Evolutionary conservation across 2,888 invertebrate species (phyloP).

Genomic region (Lathronympha strigana): DNA sequence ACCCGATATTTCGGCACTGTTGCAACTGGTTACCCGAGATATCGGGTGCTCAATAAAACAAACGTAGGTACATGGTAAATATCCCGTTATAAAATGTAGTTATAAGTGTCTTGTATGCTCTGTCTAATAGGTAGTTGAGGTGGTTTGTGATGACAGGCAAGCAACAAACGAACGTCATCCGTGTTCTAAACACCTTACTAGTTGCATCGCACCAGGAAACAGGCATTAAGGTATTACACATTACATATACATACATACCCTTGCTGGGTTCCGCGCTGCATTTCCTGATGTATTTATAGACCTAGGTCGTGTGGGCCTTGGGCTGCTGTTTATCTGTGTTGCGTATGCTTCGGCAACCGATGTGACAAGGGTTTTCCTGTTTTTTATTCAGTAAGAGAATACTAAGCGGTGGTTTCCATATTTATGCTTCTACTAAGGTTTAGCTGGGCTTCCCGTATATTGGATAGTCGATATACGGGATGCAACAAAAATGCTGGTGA

Average conservation of each 20-base stretch:
- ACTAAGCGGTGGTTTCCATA: slow-evolving; percentile 2
- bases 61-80: too few relatives aligned
- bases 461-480: too few relatives aligned
- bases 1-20: too few relatives aligned
- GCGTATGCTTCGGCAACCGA: slow-evolving; percentile 23
- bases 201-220: slow-evolving; percentile 31
- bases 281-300: slow-evolving; percentile 33
- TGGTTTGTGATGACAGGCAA: not conserved
- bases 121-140: too few relatives aligned
- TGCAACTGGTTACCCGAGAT: too few relatives aligned
- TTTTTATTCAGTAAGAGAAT: slow-evolving; percentile 19
- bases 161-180: slow-evolving; percentile 5
- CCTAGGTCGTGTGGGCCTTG: slow-evolving; percentile 30
- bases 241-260: slow-evolving; percentile 24
- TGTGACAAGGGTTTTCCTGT: slow-evolving; percentile 23
- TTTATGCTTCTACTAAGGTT: not conserved
- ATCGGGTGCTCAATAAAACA: too few relatives aligned
- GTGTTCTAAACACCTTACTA: slow-evolving; percentile 23
- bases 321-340: slow-evolving; percentile 26
- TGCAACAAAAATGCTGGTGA: too few relatives aligned
- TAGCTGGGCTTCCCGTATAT: not conserved
- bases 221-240: slow-evolving; percentile 22
- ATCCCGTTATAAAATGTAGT: too few relatives aligned
- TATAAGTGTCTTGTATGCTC: too few relatives aligned
- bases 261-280: slow-evolving; percentile 27